A percentile compares a stretch with the other conserved stretches of the same genome.
Evolutionary conservation across 30 jellyfish, hydroid and myxozoan genomes (phyloP).

Genomic region (Pelagia noctiluca): DNA sequence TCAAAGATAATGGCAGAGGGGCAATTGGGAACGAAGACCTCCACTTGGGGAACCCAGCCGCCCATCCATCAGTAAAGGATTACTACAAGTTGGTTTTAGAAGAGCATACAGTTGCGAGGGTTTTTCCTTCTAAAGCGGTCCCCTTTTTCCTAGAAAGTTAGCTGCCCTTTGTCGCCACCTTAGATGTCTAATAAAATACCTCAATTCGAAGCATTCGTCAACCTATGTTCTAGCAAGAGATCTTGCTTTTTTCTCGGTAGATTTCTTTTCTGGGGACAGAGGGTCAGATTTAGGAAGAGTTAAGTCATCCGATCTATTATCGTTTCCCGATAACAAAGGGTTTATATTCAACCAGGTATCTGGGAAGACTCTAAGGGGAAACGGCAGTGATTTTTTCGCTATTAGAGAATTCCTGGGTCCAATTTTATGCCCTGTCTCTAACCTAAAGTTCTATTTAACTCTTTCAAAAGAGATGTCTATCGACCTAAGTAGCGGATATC

Average conservation of each 20-base stretch:
- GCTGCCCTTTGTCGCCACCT: too few relatives aligned
- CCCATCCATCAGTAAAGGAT: too few relatives aligned
- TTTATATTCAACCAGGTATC: neutral
- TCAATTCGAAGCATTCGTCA: neutral
- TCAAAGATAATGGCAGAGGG: too few relatives aligned
- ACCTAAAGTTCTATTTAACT: too few relatives aligned
- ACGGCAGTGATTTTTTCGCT: conserved; percentile 4
- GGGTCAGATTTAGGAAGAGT: conserved; percentile 23
- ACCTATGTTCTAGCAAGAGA: neutral
- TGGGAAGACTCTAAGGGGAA: conserved; percentile 21
- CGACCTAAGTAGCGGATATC: conserved; percentile 1
- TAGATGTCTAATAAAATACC: too few relatives aligned
- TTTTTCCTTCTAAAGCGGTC: too few relatives aligned
- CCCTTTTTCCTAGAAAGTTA: too few relatives aligned
- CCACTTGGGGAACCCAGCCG: too few relatives aligned
- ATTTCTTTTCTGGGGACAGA: conserved; percentile 21
- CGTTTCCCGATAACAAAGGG: conserved; percentile 11
- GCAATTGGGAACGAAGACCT: too few relatives aligned
- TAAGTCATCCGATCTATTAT: conserved; percentile 6
- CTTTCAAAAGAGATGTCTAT: conserved; percentile 11
- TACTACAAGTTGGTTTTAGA: too few relatives aligned
- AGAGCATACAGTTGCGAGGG: too few relatives aligned
- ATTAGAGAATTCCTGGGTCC: conserved; percentile 6
- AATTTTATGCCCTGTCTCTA: too few relatives aligned
- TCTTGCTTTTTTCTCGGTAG: conserved; percentile 14